Evolutionary conservation across 2,797 vertebrate genomes (phyloP).

Genomic region (Epinephelus awoara): DNA sequence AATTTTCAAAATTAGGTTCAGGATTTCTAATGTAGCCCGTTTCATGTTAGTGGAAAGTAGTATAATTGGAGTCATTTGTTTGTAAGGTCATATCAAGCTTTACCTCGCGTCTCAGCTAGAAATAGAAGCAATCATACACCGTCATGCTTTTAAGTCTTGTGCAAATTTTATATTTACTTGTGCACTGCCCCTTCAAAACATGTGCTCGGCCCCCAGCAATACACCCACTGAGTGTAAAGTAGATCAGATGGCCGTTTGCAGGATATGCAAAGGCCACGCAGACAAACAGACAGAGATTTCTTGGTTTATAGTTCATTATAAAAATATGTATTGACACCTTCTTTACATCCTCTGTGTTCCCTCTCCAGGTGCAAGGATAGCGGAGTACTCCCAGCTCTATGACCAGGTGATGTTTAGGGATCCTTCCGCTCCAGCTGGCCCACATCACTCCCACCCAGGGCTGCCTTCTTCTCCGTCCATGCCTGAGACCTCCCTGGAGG

Average conservation of each 20-base stretch:
- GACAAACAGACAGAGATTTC: too few species aligned
- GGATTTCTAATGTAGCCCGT: too few species aligned
- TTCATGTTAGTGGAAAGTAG: too few species aligned
- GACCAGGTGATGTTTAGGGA: constrained; percentile 96
- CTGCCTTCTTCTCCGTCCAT: constrained; percentile 81
- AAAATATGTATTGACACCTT: constrained; percentile 2
- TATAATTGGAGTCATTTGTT: background rate
- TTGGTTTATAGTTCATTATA: too few species aligned
- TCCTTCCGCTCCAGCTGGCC: constrained; percentile 70
- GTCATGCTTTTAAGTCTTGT: background rate
- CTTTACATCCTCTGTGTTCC: constrained; percentile 23
- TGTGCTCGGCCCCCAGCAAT: too few species aligned
- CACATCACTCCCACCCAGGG: constrained; percentile 70
- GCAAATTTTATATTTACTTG: background rate
- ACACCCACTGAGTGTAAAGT: too few species aligned
- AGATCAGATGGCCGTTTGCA: too few species aligned
- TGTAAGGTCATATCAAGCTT: background rate
- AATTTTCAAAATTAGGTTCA: too few species aligned
- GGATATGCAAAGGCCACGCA: too few species aligned
- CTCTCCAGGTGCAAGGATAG: constrained; percentile 93
- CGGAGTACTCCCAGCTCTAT: constrained; percentile 97
- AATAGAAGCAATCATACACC: background rate
- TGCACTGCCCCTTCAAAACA: too few species aligned
- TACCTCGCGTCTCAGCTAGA: background rate
- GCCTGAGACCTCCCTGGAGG: constrained; percentile 81